A percentile compares a stretch with the other conserved stretches of the same genome.
phyloP scores from a whole-genome alignment of 2,888 invertebrate species.

The Chrysomela aeneicollis region DNA sequence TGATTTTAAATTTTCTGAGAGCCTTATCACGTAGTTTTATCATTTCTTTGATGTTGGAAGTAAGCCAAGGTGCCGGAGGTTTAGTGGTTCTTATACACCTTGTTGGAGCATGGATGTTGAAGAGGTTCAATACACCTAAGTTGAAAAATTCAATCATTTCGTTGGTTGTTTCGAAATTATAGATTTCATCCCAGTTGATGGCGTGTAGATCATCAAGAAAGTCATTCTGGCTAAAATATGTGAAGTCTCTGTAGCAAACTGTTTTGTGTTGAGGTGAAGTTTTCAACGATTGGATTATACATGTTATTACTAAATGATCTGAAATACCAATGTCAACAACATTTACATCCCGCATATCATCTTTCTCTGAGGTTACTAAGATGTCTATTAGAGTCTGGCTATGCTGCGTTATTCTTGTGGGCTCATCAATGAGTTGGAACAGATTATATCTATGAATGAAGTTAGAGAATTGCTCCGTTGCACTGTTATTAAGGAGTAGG shows the following conservation, averaged over 20 bases:
- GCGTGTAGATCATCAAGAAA: not conserved
- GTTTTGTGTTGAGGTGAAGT: no score
- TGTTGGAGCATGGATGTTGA: not conserved
- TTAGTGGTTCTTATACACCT: not conserved
- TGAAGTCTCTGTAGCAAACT: not conserved
- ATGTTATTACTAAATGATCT: no score
- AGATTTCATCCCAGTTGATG: not conserved
- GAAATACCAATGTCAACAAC: not conserved
- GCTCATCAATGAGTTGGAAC: slow-evolving; percentile 4
- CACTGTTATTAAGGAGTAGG: not conserved
- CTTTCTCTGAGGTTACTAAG: not conserved
- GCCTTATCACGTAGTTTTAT: no score
- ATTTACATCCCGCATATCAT: not conserved
- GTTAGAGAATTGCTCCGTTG: slow-evolving; percentile 1
- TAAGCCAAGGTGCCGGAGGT: not conserved
- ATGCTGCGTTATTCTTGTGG: slow-evolving; percentile 7
- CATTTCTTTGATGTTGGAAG: not conserved
- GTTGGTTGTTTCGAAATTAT: not conserved
- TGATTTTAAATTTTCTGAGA: not conserved
- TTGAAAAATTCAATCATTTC: not conserved
- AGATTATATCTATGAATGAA: slow-evolving; percentile 1
- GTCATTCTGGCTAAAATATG: not conserved
- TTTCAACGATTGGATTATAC: no score
- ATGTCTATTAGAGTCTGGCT: slow-evolving; percentile 1
- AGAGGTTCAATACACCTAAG: not conserved